Conservation (phyloP, 2,113 vertebrate genomes). For the Paraplagusia blochii region DNA sequence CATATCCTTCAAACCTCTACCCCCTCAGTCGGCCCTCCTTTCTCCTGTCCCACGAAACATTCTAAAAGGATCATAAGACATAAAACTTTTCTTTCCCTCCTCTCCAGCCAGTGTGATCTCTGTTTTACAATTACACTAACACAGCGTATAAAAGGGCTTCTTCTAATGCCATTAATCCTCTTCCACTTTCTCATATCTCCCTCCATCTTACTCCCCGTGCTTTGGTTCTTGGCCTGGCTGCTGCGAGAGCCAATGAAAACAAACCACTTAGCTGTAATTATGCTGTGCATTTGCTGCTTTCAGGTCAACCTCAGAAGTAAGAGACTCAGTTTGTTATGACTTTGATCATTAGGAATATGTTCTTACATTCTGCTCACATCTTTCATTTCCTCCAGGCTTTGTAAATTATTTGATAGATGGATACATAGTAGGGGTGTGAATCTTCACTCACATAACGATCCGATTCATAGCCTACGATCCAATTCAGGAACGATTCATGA, state of each 20-base stretch:
- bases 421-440: no score
- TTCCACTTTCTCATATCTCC: conserved; percentile 6
- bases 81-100: conserved; percentile 10
- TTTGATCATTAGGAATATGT: no score
- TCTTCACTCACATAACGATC: no score
- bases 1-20: conserved; percentile 24
- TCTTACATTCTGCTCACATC: background rate
- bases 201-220: background rate
- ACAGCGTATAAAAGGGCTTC: conserved; percentile 16
- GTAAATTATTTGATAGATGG: no score
- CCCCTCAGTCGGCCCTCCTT: conserved; percentile 20
- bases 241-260: conserved; percentile 18
- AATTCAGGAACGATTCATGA: no score
- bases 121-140: conserved; percentile 2
- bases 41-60: conserved; percentile 3
- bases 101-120: background rate
- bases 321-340: no score
- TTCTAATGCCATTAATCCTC: conserved; percentile 5
- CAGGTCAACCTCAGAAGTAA: background rate
- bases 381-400: conserved; percentile 10
- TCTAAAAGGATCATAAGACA: conserved; percentile 26
- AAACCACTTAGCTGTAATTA: conserved; percentile 28
- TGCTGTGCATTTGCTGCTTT: conserved; percentile 1
- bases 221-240: conserved; percentile 15
- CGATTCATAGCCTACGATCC: no score